Conservation (phyloP, 2,888 invertebrate genomes). For the Drosophila mimica region DNA sequence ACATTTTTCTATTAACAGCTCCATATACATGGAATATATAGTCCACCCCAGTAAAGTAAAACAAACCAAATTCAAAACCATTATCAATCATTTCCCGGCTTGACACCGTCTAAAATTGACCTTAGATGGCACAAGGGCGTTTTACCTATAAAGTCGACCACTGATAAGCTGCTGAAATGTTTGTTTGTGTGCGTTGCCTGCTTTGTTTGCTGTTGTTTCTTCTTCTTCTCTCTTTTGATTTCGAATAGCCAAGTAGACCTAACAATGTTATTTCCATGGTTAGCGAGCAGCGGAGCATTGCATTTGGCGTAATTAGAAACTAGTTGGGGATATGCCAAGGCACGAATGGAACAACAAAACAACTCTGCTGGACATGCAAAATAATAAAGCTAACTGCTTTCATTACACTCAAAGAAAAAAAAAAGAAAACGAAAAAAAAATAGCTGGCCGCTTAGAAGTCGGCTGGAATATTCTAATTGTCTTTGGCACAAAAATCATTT, state of each 20-base stretch:
- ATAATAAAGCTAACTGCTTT: slow-evolving; percentile 51
- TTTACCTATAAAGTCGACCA: slow-evolving; percentile 33
- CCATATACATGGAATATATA: background rate
- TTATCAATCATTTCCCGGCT: slow-evolving; percentile 53
- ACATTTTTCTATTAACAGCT: background rate
- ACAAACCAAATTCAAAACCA: slow-evolving; percentile 12
- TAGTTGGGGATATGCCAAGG: slow-evolving; percentile 39
- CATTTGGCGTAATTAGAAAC: slow-evolving; percentile 75
- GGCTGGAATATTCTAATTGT: slow-evolving; percentile 51
- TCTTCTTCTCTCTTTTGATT: slow-evolving; percentile 10
- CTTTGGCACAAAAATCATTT: slow-evolving; percentile 66
- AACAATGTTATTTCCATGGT: slow-evolving; percentile 27
- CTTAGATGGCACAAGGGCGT: slow-evolving; percentile 50
- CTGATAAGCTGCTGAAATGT: slow-evolving; percentile 44
- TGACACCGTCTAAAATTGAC: slow-evolving; percentile 37
- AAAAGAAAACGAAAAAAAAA: slow-evolving; percentile 2
- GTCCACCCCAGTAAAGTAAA: background rate
- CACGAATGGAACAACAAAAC: slow-evolving; percentile 38
- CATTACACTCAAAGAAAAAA: slow-evolving; percentile 44
- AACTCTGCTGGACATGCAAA: slow-evolving; percentile 59
- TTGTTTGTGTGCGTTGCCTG: slow-evolving; percentile 5
- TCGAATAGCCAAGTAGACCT: slow-evolving; percentile 14
- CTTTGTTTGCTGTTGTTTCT: slow-evolving; percentile 1
- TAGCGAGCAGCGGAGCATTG: slow-evolving; percentile 62
- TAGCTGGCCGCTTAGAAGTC: slow-evolving; percentile 21